Evolutionary conservation across 2,797 vertebrate genomes (phyloP), one percentile per base, ranked within the genome.

Genomic region (Kryptolebias ocellatus): DNA sequence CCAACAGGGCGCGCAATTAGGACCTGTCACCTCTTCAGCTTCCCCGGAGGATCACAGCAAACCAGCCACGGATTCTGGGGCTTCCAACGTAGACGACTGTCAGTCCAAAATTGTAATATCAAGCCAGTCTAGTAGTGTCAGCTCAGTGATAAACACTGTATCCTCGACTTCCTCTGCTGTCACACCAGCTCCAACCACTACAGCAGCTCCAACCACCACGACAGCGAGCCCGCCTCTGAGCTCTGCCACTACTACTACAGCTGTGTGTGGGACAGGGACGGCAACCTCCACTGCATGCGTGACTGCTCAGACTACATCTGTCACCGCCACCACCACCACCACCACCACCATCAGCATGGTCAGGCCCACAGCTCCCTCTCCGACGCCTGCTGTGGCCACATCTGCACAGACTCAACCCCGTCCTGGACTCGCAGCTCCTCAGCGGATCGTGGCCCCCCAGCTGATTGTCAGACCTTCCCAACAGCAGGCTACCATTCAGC

Each of bases 401-500:
- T 27, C 87, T 0, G 81, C 86, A 0, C 92, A 92, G 90, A 64
- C 92, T 18, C 90, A 93, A 16, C 89, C 92, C 70, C 87, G 94
- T 57, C 90, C 94, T 3, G 94, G 89, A 73, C 85, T 93, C 10
- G 47, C 91, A 37, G 76, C 92, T 16, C 85, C 93, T 37, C 94
- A 93, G 57, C 90, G 95, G 76, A 91, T 95, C 11, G 94, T 95
- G 66, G 90, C 95, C 24, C 95, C 95, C 4, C 95, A 95, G 90
- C 83, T 96, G 85, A 95, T 96, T 74, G 95, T 96, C 86, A 91
- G 95, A 89, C 94, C 95, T 4, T 93, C 93, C 54, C 94, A 94
- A 52, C 95, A 94, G 69, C 96, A 95, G 89, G 94, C 96, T 7
- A 95, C 95, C 65, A 95, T 96, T 70, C 96, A 96, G 84, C 93